Evolutionary conservation across 2,888 invertebrate genomes (phyloP).

Genomic region (Fabriciana adippe): DNA sequence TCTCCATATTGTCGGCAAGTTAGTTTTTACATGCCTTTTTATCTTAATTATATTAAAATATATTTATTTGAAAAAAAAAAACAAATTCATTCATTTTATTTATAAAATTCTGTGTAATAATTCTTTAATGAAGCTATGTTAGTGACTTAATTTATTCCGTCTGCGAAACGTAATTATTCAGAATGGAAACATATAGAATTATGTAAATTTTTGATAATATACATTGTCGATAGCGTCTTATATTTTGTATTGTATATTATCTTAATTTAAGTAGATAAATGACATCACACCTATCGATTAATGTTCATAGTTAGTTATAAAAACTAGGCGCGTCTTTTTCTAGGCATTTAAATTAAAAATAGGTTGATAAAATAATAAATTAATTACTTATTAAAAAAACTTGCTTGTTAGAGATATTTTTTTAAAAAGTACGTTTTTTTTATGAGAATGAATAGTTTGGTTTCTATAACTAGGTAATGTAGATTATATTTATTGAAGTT

Average conservation of each 20-base stretch:
- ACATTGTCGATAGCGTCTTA: conserved; percentile 7
- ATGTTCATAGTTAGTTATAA: conserved; percentile 1
- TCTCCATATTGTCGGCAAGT: too few relatives aligned
- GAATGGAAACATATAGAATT: conserved; percentile 24
- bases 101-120: conserved; percentile 16
- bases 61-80: background rate
- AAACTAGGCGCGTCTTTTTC: background rate
- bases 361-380: too few relatives aligned
- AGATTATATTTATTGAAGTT: too few relatives aligned
- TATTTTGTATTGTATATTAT: conserved; percentile 4
- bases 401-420: too few relatives aligned
- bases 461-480: too few relatives aligned
- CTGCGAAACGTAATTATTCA: conserved; percentile 21
- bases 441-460: too few relatives aligned
- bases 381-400: too few relatives aligned
- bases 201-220: conserved; percentile 21
- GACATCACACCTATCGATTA: conserved; percentile 13
- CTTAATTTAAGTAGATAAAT: conserved; percentile 4
- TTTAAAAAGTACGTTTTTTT: too few relatives aligned
- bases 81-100: conserved; percentile 15
- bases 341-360: too few relatives aligned
- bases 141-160: conserved; percentile 22
- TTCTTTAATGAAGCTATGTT: conserved; percentile 18
- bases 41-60: background rate
- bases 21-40: too few relatives aligned